Conservation (phyloP, 2,797 vertebrate species). For the Forpus xanthops region DNA sequence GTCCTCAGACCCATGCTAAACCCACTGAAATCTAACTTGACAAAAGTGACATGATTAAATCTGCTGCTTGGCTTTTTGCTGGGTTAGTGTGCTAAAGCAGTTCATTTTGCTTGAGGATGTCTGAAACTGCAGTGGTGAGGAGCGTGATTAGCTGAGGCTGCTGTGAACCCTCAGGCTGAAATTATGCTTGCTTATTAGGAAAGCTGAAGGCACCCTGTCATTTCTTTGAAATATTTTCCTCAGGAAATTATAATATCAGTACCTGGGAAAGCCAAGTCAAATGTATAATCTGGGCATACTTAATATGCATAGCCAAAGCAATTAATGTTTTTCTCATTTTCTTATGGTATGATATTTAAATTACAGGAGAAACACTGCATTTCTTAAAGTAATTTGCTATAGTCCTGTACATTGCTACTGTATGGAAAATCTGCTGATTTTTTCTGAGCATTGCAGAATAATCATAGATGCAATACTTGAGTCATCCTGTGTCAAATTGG, state of each 20-base stretch:
- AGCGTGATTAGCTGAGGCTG: neutral
- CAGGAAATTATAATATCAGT: neutral
- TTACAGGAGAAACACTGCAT: neutral
- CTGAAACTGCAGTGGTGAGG: neutral
- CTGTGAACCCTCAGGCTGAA: neutral
- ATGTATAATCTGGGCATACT: neutral
- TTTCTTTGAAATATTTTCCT: conserved; percentile 14
- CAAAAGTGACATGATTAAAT: neutral
- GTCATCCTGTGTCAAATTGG: neutral
- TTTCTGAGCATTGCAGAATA: neutral
- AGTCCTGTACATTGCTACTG: neutral
- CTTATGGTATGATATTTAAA: neutral
- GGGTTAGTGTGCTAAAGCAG: neutral
- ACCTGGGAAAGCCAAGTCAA: neutral
- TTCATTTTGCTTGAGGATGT: fast-evolving
- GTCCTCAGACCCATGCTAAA: neutral
- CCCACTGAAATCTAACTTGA: neutral
- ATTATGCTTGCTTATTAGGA: neutral
- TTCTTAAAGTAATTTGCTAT: neutral
- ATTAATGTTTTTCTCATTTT: neutral
- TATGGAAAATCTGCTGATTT: neutral
- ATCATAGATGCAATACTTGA: neutral
- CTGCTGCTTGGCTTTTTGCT: neutral
- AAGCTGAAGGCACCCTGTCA: neutral
- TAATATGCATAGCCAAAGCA: neutral